Conservation (phyloP, 2,888 invertebrate genomes). For the Fragum fragum region DNA sequence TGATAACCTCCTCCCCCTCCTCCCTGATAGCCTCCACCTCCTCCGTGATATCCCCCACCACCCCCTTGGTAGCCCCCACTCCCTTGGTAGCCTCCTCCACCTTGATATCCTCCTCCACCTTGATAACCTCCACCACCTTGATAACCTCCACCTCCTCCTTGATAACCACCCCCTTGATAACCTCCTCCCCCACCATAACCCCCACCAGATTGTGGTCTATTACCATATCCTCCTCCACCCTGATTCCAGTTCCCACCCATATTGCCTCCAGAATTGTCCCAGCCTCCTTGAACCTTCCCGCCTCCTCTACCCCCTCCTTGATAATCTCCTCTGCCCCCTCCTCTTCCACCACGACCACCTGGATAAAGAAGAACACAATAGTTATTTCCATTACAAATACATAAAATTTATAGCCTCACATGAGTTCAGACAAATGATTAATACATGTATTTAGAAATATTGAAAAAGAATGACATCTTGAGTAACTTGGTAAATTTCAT, state of each 20-base stretch:
- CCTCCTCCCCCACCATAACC: conserved; percentile 73
- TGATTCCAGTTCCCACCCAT: conserved; percentile 82
- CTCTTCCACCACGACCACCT: conserved; percentile 80
- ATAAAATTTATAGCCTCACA: too few species aligned
- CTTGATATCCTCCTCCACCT: conserved; percentile 47
- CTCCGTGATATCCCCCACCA: conserved; percentile 61
- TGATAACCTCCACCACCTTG: conserved; percentile 61
- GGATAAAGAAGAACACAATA: too few species aligned
- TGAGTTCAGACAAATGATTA: too few species aligned
- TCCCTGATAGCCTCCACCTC: conserved; percentile 59
- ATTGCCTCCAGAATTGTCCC: conserved; percentile 74
- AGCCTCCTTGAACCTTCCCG: conserved; percentile 80
- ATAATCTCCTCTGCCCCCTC: conserved; percentile 67
- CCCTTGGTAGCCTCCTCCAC: conserved; percentile 60
- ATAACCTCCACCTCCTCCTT: conserved; percentile 48
- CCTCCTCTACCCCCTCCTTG: conserved; percentile 69
- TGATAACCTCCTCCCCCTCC: conserved; percentile 58
- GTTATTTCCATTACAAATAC: too few species aligned
- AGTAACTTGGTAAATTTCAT: too few species aligned
- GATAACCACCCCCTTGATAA: conserved; percentile 50
- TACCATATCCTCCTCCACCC: conserved; percentile 79
- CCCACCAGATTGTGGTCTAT: conserved; percentile 71
- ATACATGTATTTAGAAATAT: too few species aligned
- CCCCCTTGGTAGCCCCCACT: conserved; percentile 53
- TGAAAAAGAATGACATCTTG: too few species aligned